Evolutionary conservation across 2,113 vertebrate species (phyloP), one percentile per base, ranked within the genome.

Genomic region (Typhlomys cinereus): DNA sequence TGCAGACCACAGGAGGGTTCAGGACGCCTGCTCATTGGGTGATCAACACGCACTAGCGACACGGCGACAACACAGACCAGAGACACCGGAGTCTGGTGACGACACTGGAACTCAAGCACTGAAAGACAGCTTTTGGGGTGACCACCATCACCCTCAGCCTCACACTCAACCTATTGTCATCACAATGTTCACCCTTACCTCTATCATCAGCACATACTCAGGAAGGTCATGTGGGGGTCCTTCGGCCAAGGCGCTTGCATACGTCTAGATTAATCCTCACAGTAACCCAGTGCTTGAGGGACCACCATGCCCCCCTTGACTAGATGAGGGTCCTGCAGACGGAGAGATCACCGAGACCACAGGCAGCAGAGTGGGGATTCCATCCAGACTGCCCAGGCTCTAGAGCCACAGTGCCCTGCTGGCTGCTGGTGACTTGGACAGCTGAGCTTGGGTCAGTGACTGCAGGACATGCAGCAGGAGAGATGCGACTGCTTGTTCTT

Each of bases 381-480:
- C 41, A 50, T 3, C 62, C 12, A 0, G 4, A 31, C 0, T 3
- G 13, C 71, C 52, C 48, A 41, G 64, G 64, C 6, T 7, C 9
- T 21, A 4, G n/a, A n/a, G 9, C 23, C 6, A 3, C 3, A 41
- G 52, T 50, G 52, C 9, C 18, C 69, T 15, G 2, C 5, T 6
- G 41, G 48, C 41, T 31, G 15, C 57, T 21, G 39, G 39, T 20
- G 50, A 59, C 79, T 57, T 75, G 57, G 50, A 79, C 79, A 78
- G 9, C 13, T 61, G 44, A 46, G 17, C 48, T 8, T 39, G 34
- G 54, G 5, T 14, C 39, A 5, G 0, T 13, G 52, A 2, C 61
- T 31, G 9, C 15, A 70, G 71, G 86, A 13, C 10, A 3, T 0
- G 7, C 4, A 34, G 31, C 59, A 41, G 14, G 46, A 7, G 31